Conservation (phyloP, 2,888 invertebrate genomes). For the Endomychus coccineus region DNA sequence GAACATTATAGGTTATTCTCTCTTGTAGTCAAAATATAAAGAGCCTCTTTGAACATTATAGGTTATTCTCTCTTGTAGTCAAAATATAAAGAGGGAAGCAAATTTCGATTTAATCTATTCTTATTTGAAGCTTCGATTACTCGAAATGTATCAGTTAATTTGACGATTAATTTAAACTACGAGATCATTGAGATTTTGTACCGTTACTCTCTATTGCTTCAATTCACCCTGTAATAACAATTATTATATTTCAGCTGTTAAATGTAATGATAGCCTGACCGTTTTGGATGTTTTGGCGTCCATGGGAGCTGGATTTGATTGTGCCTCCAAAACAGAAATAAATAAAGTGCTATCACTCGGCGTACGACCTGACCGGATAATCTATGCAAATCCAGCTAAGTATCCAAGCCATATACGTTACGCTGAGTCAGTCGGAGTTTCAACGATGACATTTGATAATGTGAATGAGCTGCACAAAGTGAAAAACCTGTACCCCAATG, state of each 20-base stretch:
- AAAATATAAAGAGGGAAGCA: too few species aligned
- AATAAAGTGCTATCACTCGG: slow-evolving; percentile 71
- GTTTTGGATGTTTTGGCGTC: slow-evolving; percentile 80
- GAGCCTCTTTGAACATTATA: too few species aligned
- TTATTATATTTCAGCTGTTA: slow-evolving; percentile 77
- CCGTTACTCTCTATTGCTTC: too few species aligned
- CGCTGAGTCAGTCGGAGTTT: slow-evolving; percentile 67
- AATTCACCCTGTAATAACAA: too few species aligned
- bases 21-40: too few species aligned
- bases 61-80: too few species aligned
- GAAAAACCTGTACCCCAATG: slow-evolving; percentile 70
- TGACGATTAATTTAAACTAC: too few species aligned
- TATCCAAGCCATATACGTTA: slow-evolving; percentile 82
- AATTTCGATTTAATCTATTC: too few species aligned
- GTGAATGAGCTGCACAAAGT: slow-evolving; percentile 88
- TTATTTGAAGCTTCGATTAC: too few species aligned
- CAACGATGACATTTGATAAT: slow-evolving; percentile 89
- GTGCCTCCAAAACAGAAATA: slow-evolving; percentile 92
- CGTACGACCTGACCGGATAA: slow-evolving; percentile 71
- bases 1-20: too few species aligned
- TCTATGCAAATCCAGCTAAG: slow-evolving; percentile 88
- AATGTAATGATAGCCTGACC: slow-evolving; percentile 87
- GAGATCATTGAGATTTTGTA: too few species aligned
- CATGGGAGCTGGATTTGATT: slow-evolving; percentile 90
- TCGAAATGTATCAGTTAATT: too few species aligned